phyloP scores from a whole-genome alignment of 2,888 invertebrate genomes.

The Andrena dorsata region DNA sequence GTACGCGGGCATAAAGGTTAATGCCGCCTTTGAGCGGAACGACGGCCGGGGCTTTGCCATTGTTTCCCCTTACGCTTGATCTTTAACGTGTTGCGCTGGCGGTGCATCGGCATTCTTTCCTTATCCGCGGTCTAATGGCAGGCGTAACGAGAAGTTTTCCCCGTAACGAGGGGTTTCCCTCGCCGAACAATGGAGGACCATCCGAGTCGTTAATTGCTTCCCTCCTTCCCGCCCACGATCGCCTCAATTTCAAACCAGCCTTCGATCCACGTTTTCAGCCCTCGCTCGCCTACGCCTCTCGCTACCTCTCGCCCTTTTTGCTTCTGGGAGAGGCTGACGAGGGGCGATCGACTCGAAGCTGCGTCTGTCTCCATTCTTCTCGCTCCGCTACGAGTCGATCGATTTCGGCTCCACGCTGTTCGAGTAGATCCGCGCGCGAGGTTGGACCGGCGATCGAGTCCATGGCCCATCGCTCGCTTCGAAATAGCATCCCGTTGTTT shows the following conservation, averaged over 20 bases:
- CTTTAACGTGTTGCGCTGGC: slow-evolving; percentile 31
- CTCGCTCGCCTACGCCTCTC: background rate
- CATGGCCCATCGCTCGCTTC: slow-evolving; percentile 2
- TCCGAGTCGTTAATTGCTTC: slow-evolving; percentile 68
- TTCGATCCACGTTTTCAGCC: slow-evolving; percentile 15
- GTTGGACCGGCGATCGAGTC: background rate
- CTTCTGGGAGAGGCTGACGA: background rate
- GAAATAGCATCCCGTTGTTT: slow-evolving; percentile 29
- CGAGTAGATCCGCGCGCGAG: background rate
- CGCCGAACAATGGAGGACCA: slow-evolving; percentile 65
- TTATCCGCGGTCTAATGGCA: slow-evolving; percentile 14
- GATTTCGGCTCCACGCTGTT: background rate
- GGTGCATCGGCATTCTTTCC: slow-evolving; percentile 35
- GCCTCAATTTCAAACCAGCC: slow-evolving; percentile 35
- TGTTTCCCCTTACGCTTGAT: slow-evolving; percentile 41
- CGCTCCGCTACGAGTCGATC: background rate
- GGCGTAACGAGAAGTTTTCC: slow-evolving; percentile 54
- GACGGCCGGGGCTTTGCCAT: slow-evolving; percentile 1
- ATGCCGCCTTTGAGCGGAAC: background rate
- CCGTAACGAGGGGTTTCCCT: slow-evolving; percentile 36
- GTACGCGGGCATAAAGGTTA: slow-evolving; percentile 9
- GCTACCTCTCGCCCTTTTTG: background rate
- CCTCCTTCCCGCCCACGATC: slow-evolving; percentile 46
- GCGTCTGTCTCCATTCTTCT: background rate
- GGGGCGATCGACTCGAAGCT: background rate